These are phyloP conservation scores for Tetranychus piercei DNA, from an alignment of 2,888 invertebrate genomes.

Conservation along the genomic window DNA sequence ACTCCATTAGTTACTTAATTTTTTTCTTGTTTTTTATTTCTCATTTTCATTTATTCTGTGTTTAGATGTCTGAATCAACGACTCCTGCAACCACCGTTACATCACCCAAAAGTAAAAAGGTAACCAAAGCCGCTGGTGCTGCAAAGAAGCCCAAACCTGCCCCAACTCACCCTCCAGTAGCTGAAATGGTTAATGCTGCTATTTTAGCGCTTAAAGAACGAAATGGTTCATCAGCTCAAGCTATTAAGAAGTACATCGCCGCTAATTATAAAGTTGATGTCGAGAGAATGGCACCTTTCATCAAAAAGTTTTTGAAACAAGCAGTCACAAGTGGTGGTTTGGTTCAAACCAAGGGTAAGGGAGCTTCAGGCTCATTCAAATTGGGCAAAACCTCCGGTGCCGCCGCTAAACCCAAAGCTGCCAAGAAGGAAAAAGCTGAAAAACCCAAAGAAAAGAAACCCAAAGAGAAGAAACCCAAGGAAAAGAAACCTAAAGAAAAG, in stretches of 20 bases:
- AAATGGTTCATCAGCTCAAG: slow-evolving; percentile 41
- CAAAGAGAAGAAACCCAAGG: slow-evolving; percentile 10
- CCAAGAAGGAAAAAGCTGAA: slow-evolving; percentile 13
- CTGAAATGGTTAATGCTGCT: slow-evolving; percentile 43
- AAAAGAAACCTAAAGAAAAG: slow-evolving; percentile 9
- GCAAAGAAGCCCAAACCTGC: slow-evolving; percentile 14
- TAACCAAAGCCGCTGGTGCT: slow-evolving; percentile 4
- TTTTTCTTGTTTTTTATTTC: not conserved
- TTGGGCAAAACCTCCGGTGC: slow-evolving; percentile 22
- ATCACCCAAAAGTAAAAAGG: slow-evolving; percentile 11
- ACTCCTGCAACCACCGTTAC: not conserved
- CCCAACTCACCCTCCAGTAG: slow-evolving; percentile 36
- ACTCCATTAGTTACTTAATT: not conserved
- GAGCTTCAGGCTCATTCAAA: slow-evolving; percentile 30
- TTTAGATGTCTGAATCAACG: slow-evolving; percentile 9
- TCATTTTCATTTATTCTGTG: not conserved
- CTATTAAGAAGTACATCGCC: slow-evolving; percentile 46
- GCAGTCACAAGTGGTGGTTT: slow-evolving; percentile 37
- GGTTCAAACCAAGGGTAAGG: slow-evolving; percentile 30
- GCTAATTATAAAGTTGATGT: slow-evolving; percentile 39
- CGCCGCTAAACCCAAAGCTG: slow-evolving; percentile 18
- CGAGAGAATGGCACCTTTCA: slow-evolving; percentile 41
- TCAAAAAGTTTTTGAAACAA: slow-evolving; percentile 42
- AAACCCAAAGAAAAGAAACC: slow-evolving; percentile 11
- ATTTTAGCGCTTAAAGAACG: slow-evolving; percentile 33